Conservation (phyloP, 2,888 invertebrate species). For the Thecocarcelia acutangulata region DNA sequence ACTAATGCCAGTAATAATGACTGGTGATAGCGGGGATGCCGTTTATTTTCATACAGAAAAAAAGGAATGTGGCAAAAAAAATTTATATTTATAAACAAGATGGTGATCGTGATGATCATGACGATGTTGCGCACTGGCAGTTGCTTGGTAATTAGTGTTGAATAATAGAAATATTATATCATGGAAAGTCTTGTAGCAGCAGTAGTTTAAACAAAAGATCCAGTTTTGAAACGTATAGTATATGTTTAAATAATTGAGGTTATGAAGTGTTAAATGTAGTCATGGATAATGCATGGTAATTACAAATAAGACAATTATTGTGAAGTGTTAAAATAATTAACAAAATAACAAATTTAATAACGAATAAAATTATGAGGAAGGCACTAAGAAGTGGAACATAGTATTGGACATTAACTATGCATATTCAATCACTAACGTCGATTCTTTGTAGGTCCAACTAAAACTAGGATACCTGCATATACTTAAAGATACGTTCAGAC, state of each 20-base stretch:
- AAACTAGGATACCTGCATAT: too few species aligned
- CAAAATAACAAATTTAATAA: slow-evolving; percentile 27
- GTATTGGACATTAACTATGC: too few species aligned
- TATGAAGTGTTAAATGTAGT: slow-evolving; percentile 63
- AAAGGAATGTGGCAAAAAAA: slow-evolving; percentile 22
- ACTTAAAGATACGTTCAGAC: too few species aligned
- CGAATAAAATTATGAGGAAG: background rate
- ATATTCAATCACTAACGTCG: too few species aligned
- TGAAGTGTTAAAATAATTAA: slow-evolving; percentile 16
- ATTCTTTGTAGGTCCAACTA: too few species aligned
- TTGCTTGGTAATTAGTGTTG: slow-evolving; percentile 61
- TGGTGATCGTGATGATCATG: slow-evolving; percentile 45
- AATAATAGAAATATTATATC: slow-evolving; percentile 66
- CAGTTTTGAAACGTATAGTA: slow-evolving; percentile 40
- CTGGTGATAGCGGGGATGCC: slow-evolving; percentile 17
- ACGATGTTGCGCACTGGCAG: slow-evolving; percentile 21
- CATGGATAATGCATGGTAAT: slow-evolving; percentile 55
- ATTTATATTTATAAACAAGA: background rate
- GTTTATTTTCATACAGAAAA: slow-evolving; percentile 39
- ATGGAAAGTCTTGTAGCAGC: slow-evolving; percentile 28
- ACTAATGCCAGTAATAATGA: slow-evolving; percentile 3
- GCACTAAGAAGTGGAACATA: background rate
- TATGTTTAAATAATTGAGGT: slow-evolving; percentile 54
- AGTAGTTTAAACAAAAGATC: slow-evolving; percentile 26
- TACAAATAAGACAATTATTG: slow-evolving; percentile 39